These are phyloP conservation scores for Gallirallus australis DNA, from an alignment of 2,797 vertebrate genomes.

Conservation along the genomic window DNA sequence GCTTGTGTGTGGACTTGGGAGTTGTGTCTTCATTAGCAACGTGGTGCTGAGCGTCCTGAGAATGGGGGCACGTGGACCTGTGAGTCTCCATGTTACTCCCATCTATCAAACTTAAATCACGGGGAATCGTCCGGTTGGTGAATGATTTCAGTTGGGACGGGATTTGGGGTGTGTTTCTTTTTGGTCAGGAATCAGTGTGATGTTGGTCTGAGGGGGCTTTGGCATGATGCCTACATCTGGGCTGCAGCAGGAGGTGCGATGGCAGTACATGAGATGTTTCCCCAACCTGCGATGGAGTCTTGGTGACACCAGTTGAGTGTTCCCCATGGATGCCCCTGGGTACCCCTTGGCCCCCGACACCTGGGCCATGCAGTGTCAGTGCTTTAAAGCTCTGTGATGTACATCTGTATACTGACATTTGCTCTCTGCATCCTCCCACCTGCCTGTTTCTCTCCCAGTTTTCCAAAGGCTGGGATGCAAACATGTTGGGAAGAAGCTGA, in stretches of 20 bases:
- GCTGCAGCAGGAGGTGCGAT: background rate
- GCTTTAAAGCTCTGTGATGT: background rate
- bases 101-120: fast-evolving
- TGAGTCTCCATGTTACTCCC: fast-evolving
- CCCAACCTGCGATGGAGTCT: background rate
- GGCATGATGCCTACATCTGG: background rate
- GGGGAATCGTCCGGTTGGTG: fast-evolving
- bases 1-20: fast-evolving
- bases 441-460: background rate
- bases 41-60: background rate
- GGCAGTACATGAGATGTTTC: fast-evolving
- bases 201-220: background rate
- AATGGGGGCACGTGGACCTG: fast-evolving
- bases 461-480: background rate
- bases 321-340: background rate
- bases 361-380: fast-evolving
- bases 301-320: background rate
- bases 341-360: background rate
- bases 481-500: fast-evolving
- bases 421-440: background rate
- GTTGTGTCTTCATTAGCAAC: background rate
- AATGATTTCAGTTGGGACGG: background rate
- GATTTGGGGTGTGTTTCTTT: background rate
- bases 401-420: background rate
- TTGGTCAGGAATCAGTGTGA: background rate